Conservation (phyloP, 2,113 vertebrate genomes). For the Nestor notabilis region DNA sequence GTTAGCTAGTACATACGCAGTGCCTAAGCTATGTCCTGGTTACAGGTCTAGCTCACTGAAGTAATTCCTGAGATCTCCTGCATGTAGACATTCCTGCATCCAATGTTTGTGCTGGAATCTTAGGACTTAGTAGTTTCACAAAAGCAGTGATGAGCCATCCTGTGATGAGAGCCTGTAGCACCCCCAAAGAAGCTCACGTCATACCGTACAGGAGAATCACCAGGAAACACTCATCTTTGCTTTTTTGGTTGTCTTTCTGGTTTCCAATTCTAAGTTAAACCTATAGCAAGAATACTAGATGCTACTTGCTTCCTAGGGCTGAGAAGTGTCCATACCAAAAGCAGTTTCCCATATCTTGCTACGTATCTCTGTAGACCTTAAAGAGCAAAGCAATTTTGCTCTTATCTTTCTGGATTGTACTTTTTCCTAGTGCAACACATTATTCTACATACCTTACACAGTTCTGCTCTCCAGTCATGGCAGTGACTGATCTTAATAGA, state of each 20-base stretch:
- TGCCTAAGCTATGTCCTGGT: neutral
- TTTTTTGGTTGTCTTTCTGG: neutral
- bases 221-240: neutral
- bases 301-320: neutral
- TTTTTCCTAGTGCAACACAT: neutral
- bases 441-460: neutral
- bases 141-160: neutral
- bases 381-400: neutral
- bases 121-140: neutral
- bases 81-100: neutral
- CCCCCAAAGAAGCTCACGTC: neutral
- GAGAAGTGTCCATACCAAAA: neutral
- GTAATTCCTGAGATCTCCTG: neutral
- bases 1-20: neutral
- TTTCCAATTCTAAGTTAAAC: neutral
- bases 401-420: neutral
- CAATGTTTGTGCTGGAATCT: neutral
- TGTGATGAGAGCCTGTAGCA: neutral
- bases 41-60: neutral
- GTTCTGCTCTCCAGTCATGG: neutral
- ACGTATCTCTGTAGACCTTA: neutral
- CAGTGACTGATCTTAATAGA: neutral
- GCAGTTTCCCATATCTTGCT: neutral
- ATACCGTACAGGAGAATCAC: neutral
- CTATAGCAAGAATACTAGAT: neutral